phyloP scores from a whole-genome alignment of 2,113 vertebrate species.

The Phylloscopus whistleri region DNA sequence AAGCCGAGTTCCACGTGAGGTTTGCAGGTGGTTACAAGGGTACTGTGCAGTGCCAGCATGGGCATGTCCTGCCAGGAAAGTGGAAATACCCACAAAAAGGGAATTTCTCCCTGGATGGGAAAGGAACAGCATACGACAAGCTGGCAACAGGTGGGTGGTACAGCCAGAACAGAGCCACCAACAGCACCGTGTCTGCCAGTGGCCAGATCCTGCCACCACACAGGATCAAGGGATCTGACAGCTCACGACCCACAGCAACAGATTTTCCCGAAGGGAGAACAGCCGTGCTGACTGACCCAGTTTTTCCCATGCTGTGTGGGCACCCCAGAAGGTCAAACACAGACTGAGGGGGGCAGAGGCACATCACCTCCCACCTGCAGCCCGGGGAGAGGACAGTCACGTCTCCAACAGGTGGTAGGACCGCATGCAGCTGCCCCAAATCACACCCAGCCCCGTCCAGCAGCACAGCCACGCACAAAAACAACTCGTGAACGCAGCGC shows the following conservation, averaged over 20 bases:
- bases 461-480: conserved; percentile 33
- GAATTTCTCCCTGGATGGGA: background rate
- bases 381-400: background rate
- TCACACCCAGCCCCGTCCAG: fast-evolving
- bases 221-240: background rate
- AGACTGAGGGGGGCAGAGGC: background rate
- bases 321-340: background rate
- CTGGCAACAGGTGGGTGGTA: background rate
- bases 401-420: background rate
- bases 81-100: conserved; percentile 22
- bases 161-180: background rate
- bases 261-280: background rate
- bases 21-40: background rate
- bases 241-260: background rate
- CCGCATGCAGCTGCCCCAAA: background rate
- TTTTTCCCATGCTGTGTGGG: background rate
- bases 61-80: background rate
- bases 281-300: fast-evolving
- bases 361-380: background rate
- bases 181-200: fast-evolving
- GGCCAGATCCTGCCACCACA: background rate
- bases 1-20: fast-evolving
- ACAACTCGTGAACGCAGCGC: conserved; percentile 56
- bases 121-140: background rate
- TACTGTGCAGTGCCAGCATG: fast-evolving